Evolutionary conservation across 2,888 invertebrate species (phyloP).

Genomic region (Zootermopsis nevadensis): DNA sequence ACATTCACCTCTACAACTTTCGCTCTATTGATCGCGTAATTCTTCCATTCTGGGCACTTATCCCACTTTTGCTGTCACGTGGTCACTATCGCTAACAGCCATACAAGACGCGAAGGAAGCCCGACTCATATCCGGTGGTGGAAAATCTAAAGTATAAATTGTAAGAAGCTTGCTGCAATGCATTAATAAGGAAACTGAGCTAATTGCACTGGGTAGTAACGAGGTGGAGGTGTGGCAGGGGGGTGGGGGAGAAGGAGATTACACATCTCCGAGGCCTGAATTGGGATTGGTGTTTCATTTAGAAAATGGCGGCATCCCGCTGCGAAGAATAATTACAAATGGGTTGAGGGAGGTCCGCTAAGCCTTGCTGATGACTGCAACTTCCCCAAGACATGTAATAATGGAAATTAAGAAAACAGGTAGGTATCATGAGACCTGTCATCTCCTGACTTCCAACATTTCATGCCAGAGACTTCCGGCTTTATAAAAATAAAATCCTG

Average conservation of each 20-base stretch:
- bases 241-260: conserved; percentile 33
- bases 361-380: background rate
- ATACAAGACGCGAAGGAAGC: conserved; percentile 39
- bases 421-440: background rate
- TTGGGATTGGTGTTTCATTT: conserved; percentile 48
- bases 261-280: conserved; percentile 43
- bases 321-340: conserved; percentile 50
- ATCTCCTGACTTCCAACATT: background rate
- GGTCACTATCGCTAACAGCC: conserved; percentile 37
- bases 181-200: conserved; percentile 64
- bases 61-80: background rate
- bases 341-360: conserved; percentile 18
- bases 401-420: conserved; percentile 44
- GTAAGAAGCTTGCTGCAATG: conserved; percentile 47
- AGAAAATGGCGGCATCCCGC: conserved; percentile 49
- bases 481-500: background rate
- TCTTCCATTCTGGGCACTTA: background rate
- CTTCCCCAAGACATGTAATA: conserved; percentile 40
- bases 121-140: conserved; percentile 49
- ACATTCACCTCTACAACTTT: background rate
- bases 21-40: background rate
- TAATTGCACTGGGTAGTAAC: conserved; percentile 61
- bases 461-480: background rate
- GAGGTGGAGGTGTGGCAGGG: background rate
- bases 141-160: conserved; percentile 48